Conservation (phyloP, 2,888 invertebrate genomes). For the Eupithecia pulchellata region DNA sequence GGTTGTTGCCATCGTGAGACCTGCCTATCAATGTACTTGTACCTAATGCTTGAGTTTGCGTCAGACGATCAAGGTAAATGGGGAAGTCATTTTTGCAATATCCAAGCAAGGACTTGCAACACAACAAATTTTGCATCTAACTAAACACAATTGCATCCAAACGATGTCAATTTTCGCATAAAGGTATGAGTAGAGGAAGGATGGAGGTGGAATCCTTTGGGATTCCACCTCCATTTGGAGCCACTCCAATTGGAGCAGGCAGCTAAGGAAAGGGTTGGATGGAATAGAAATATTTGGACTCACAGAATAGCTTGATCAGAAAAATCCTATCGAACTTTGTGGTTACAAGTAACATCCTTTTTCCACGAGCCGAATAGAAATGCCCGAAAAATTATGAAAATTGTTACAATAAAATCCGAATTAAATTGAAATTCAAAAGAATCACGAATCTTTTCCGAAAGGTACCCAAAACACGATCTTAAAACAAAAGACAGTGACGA, state of each 20-base stretch:
- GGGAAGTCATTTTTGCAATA: not conserved
- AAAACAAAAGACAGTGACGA: not conserved
- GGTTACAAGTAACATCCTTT: not conserved
- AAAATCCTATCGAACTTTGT: not conserved
- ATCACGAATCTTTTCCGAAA: not conserved
- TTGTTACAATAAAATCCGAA: not conserved
- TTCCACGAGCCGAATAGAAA: not conserved
- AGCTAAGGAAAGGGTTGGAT: not conserved
- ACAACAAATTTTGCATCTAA: not conserved
- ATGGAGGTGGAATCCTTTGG: no score
- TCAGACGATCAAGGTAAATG: not conserved
- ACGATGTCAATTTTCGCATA: no score
- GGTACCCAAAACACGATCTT: not conserved
- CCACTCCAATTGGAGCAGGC: no score
- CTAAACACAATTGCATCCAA: not conserved
- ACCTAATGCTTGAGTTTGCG: not conserved
- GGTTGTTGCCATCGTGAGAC: slow-evolving; percentile 29
- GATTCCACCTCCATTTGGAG: no score
- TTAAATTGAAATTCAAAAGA: not conserved
- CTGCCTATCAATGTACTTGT: not conserved
- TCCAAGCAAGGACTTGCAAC: not conserved
- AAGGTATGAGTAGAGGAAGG: no score
- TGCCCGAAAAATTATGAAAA: not conserved
- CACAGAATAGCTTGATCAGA: no score
- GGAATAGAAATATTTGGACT: not conserved